Base-by-base conservation (phyloP, 2,888 invertebrate species). In the Prosopocoilus inquinatus region DNA sequence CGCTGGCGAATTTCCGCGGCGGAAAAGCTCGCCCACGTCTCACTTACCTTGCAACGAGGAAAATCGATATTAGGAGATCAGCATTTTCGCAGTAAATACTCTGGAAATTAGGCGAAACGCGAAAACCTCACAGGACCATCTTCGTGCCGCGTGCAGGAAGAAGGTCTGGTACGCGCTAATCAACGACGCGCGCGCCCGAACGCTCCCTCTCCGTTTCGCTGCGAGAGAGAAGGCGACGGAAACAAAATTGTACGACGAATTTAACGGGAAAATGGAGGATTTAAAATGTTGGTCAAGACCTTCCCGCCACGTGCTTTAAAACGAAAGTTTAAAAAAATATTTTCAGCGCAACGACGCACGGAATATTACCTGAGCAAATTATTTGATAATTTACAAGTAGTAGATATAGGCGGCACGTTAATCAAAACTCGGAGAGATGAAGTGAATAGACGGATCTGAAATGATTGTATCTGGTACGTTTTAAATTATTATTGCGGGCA, bases 101-200 rank as follows among this genome's bases (percentile, higher is more conserved):
- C n/a, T 35, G 13, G 50, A 56, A 56, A 55, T 50, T 51, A 46
- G 41, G 47, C 12, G 15, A 41, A 12, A 11, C 38, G 15, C 47
- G 51, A 54, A 47, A 50, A 45, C 13, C 47, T 46, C 34, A 45
- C 38, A 41, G 50, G 38, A 53, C 41, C 53, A 53, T 52, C 56
- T 57, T 47, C 53, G 50, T 58, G 58, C 57, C 58, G 55, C 60
- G 60, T 60, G 61, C 53, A 57, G 53, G 56, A 54, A 56, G 51
- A 47, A 58, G 53, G 50, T 28, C n/a, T 47, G 41, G 34, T 41
- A 38, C 15, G 13, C 8, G 8, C 3, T 38, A 43, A 51, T 41
- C 41, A 39, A 32, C 15, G 50, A 46, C 53, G 12, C 35, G 49
- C 53, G 51, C 9, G 28, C 20, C 7, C 20, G 3, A 1, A 1